A percentile compares a stretch with the other conserved stretches of the same genome.
Conservation (phyloP, 1,140 invertebrate species). For the Drepana arcuata region DNA sequence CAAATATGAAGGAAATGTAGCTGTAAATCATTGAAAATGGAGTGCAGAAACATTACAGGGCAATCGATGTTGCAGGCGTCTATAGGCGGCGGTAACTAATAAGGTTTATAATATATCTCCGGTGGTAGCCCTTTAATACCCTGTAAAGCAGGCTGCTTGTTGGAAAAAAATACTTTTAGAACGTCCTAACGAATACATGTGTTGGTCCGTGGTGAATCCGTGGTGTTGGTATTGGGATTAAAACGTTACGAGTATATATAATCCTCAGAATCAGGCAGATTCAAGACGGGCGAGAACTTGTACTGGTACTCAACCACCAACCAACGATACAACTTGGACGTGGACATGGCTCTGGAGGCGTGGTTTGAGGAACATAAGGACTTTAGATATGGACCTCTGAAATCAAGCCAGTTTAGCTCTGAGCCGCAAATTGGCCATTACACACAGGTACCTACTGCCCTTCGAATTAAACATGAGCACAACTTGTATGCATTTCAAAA, state of each 20-base stretch:
- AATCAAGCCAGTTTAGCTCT: conserved; percentile 10
- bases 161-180: not conserved
- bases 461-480: no score
- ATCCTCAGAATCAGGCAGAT: conserved; percentile 32
- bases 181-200: not conserved
- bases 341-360: conserved; percentile 16
- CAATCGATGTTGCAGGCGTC: no score
- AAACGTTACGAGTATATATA: conserved; percentile 2
- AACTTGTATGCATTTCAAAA: not conserved
- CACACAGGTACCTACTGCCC: conserved; percentile 43
- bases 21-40: no score
- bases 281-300: conserved; percentile 40
- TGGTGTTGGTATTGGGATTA: not conserved
- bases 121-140: no score
- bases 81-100: no score
- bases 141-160: not conserved
- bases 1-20: no score
- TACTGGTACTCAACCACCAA: conserved; percentile 27
- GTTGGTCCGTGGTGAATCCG: not conserved
- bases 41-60: no score
- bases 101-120: no score
- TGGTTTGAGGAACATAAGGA: conserved; percentile 49
- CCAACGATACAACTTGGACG: conserved; percentile 15
- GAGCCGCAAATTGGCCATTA: conserved; percentile 36
- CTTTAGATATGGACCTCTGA: conserved; percentile 27